Base-by-base conservation (phyloP, 2,113 vertebrate species). In the Polypterus senegalus region DNA sequence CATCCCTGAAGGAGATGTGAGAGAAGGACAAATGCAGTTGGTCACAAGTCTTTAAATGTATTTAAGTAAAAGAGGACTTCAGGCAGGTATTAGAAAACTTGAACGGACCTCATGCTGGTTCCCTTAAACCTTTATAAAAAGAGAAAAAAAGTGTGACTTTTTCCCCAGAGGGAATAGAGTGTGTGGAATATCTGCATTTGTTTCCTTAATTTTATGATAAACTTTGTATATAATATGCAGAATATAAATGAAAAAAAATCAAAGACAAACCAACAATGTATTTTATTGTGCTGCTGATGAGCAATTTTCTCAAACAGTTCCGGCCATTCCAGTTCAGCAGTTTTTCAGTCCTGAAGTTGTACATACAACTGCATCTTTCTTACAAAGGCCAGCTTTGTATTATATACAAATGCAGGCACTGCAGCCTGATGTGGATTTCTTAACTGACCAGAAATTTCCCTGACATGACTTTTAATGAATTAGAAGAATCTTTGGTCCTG, bases 21-120 rank as follows among this genome's bases (percentile, higher is more conserved):
- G 90, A 79, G 94, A 99, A 95, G 93, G 96, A 91, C 94, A 98
- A 74, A 99, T 98, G 96, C 96, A 99, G 80, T 86, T 99, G 79
- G 93, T 99, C 69, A 99, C 96, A 49, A 99, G 96, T 81, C 94
- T 99, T 87, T 99, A 93, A 92, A 83, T 70, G 72, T 89, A 82
- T 86, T 89, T 77, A 71, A 85, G 81, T 81, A 77, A 75, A 61
- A 61, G 61, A 77, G 67, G 72, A 79, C 51, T 52, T 52, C 62
- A 7, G 59, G 69, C 73, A 77, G 79, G 81, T 78, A 74, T 85
- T 82, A 74, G 61, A 69, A 67, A 68, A 80, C 81, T 79, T 74
- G 70, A 60, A 54, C 11, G 63, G 71, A 76, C 79, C 77, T 73
- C 1, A 0, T 7, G 67, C 74, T 75, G 80, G 74, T 73, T 73